phyloP scores from a whole-genome alignment of 1,140 invertebrate genomes.

The Drosophila mauritiana region DNA sequence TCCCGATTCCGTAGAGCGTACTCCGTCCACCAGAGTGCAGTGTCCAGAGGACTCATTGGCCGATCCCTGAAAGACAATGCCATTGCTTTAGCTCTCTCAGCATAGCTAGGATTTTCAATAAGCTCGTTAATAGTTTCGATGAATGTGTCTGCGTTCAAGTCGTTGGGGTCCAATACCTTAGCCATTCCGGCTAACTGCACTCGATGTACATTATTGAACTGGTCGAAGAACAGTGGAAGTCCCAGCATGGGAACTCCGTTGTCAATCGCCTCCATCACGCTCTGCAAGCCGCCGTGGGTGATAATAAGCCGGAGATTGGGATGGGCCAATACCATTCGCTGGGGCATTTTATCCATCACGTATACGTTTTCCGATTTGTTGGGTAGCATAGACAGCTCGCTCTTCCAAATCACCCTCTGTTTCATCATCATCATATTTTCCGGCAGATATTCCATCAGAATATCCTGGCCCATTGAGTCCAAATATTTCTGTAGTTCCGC shows the following conservation, averaged over 20 bases:
- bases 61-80: slow-evolving; percentile 86
- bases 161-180: slow-evolving; percentile 36
- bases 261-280: slow-evolving; percentile 38
- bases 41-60: slow-evolving; percentile 85
- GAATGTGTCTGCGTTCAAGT: slow-evolving; percentile 9
- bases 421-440: slow-evolving; percentile 83
- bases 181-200: slow-evolving; percentile 86
- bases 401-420: slow-evolving; percentile 84
- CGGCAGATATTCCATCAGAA: slow-evolving; percentile 85
- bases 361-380: slow-evolving; percentile 87
- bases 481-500: slow-evolving; percentile 85
- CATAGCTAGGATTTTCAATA: slow-evolving; percentile 32
- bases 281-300: slow-evolving; percentile 50
- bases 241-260: slow-evolving; percentile 51
- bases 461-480: slow-evolving; percentile 87
- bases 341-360: slow-evolving; percentile 85
- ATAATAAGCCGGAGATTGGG: slow-evolving; percentile 50
- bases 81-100: slow-evolving; percentile 57
- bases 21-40: slow-evolving; percentile 87
- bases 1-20: slow-evolving; percentile 84
- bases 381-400: slow-evolving; percentile 13
- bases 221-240: slow-evolving; percentile 53
- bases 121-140: slow-evolving; percentile 20
- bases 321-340: slow-evolving; percentile 84
- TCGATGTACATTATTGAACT: slow-evolving; percentile 46